These are phyloP conservation scores for Ivindomyrus marchei DNA, from an alignment of 2,113 vertebrate genomes.

Conservation along the genomic window DNA sequence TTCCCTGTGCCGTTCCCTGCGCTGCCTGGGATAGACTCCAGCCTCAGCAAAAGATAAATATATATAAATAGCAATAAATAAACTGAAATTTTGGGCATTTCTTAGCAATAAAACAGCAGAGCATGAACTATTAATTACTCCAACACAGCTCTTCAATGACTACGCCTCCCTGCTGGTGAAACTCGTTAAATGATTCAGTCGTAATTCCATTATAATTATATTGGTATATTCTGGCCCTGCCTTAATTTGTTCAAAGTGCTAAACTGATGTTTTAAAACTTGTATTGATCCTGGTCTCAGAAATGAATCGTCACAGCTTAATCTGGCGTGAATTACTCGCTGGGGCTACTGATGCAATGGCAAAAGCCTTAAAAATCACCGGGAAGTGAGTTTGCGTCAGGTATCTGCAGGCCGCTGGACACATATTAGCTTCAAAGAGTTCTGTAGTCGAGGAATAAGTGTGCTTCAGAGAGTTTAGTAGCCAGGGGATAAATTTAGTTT, in stretches of 20 bases:
- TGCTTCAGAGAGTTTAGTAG: not conserved
- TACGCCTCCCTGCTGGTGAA: not conserved
- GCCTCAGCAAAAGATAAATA: not conserved
- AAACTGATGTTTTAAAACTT: not conserved
- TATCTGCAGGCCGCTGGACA: not conserved
- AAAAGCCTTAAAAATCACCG: not conserved
- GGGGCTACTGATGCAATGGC: not conserved
- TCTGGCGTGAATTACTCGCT: not conserved
- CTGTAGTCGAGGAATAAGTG: not conserved
- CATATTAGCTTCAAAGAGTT: not conserved
- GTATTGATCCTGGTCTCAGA: slow-evolving; percentile 7
- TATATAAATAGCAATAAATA: not conserved
- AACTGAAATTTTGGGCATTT: not conserved
- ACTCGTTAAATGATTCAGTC: not conserved
- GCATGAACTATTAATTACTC: not conserved
- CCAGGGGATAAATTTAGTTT: not conserved
- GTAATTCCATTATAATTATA: not conserved
- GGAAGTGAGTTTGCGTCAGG: not conserved
- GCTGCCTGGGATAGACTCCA: not conserved
- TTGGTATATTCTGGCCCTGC: not conserved
- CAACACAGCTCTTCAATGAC: not conserved
- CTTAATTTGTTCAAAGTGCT: not conserved
- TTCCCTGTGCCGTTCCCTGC: not conserved
- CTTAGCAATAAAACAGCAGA: not conserved
- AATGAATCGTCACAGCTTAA: not conserved